phyloP scores from a whole-genome alignment of 2,797 vertebrate species.

The Chrysolophus pictus region DNA sequence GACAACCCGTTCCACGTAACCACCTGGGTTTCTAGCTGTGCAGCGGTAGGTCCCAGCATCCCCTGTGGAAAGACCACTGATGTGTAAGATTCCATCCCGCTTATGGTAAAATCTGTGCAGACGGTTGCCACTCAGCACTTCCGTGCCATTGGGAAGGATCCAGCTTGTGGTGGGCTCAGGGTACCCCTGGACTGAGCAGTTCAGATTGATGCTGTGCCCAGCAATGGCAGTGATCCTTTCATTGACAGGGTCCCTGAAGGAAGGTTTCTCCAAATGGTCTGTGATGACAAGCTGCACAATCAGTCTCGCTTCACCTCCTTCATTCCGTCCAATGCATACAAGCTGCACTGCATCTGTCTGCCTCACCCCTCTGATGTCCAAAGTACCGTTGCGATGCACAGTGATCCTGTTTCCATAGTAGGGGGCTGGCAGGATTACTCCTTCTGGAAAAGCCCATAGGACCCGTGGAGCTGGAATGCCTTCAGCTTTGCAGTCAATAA shows the following conservation, averaged over 20 bases:
- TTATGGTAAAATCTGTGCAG: conserved; percentile 85
- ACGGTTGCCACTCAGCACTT: conserved; percentile 78
- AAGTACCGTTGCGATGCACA: conserved; percentile 89
- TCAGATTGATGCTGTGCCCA: conserved; percentile 86
- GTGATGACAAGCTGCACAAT: conserved; percentile 84
- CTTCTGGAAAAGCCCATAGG: conserved; percentile 91
- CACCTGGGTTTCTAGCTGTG: conserved; percentile 79
- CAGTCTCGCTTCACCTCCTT: conserved; percentile 89
- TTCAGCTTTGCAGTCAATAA: conserved; percentile 85
- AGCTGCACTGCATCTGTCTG: conserved; percentile 83
- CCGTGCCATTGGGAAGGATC: conserved; percentile 87
- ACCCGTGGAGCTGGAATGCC: conserved; percentile 85
- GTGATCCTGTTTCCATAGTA: conserved; percentile 87
- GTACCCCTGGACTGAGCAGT: conserved; percentile 85
- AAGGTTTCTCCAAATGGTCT: conserved; percentile 77
- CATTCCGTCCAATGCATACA: conserved; percentile 87
- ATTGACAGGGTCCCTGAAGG: conserved; percentile 72
- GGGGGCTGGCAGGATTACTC: conserved; percentile 88
- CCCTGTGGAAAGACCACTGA: conserved; percentile 80
- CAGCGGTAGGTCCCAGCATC: conserved; percentile 91
- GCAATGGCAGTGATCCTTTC: conserved; percentile 82
- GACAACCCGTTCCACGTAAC: conserved; percentile 82
- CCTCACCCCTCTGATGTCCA: conserved; percentile 85
- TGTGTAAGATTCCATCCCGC: conserved; percentile 84
- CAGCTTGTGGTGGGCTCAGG: conserved; percentile 81